phyloP scores from a whole-genome alignment of 2,797 vertebrate genomes.

The Sternarchorhynchus goeldii region DNA sequence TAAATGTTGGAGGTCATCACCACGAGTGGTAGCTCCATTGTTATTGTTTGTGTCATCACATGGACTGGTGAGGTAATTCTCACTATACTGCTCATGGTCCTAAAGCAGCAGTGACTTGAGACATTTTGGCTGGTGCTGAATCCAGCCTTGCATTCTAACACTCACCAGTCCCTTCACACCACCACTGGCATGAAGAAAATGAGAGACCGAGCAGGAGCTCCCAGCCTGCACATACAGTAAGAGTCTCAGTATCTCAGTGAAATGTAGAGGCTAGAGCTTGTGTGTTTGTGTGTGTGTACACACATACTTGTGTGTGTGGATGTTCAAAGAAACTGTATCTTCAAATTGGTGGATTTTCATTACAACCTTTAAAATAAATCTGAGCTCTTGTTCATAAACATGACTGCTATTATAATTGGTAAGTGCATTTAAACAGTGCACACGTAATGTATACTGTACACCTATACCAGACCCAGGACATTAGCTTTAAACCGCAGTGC shows the following conservation, averaged over 20 bases:
- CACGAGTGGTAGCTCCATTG: background rate
- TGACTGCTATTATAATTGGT: slow-evolving; percentile 34
- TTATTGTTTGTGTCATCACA: background rate
- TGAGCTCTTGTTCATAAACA: slow-evolving; percentile 43
- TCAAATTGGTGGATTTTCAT: background rate
- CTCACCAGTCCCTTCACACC: background rate
- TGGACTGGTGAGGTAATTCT: background rate
- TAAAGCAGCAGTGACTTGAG: background rate
- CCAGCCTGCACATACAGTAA: slow-evolving; percentile 84
- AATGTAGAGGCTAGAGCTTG: background rate
- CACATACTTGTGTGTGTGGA: background rate
- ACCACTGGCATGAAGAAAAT: slow-evolving; percentile 76
- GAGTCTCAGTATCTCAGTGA: slow-evolving; percentile 61
- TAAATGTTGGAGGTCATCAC: too few species aligned
- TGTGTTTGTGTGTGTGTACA: background rate
- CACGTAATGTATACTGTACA: background rate
- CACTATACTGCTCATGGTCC: background rate
- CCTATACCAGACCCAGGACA: background rate
- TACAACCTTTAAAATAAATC: background rate
- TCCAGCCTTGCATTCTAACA: background rate
- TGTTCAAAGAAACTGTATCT: background rate
- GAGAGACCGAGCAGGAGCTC: slow-evolving; percentile 80
- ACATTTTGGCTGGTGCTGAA: background rate
- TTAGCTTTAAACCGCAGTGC: slow-evolving; percentile 9
- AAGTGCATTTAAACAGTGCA: background rate